phyloP scores from a whole-genome alignment of 2,113 vertebrate genomes.

The Cinclus mexicanus region DNA sequence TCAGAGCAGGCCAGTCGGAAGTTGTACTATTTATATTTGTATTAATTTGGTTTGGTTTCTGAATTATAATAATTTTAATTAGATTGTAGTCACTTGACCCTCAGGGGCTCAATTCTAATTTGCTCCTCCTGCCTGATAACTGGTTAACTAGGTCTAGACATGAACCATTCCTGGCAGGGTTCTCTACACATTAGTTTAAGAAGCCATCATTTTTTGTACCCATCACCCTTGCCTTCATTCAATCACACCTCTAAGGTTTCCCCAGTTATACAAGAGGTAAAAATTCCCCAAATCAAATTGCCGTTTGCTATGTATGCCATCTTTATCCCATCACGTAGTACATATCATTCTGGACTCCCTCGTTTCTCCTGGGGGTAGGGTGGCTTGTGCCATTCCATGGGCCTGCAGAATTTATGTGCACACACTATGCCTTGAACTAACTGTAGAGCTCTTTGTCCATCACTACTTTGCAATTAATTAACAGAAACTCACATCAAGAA shows the following conservation, averaged over 20 bases:
- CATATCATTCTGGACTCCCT: neutral
- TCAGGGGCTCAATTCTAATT: constrained; percentile 60
- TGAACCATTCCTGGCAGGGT: constrained; percentile 71
- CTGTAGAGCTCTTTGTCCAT: neutral
- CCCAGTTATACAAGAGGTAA: constrained; percentile 27
- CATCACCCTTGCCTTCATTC: constrained; percentile 55
- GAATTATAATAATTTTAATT: constrained; percentile 71
- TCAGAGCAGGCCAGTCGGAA: constrained; percentile 45
- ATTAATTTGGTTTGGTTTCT: constrained; percentile 67
- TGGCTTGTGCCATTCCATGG: neutral
- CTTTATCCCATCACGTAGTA: constrained; percentile 33
- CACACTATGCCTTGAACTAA: neutral
- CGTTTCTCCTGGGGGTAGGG: neutral
- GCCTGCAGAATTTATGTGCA: neutral
- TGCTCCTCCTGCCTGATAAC: constrained; percentile 50
- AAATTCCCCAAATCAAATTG: neutral
- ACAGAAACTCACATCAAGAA: neutral
- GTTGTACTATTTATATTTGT: constrained; percentile 58
- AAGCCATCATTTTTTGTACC: constrained; percentile 66
- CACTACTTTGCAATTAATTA: neutral
- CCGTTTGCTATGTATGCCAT: constrained; percentile 12
- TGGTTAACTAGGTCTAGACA: constrained; percentile 64
- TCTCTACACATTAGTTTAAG: constrained; percentile 70
- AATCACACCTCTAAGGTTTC: constrained; percentile 60
- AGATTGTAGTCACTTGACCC: constrained; percentile 62